These are phyloP conservation scores for Actinemys pallida DNA, from an alignment of 2,113 vertebrate genomes.

Conservation along the genomic window DNA sequence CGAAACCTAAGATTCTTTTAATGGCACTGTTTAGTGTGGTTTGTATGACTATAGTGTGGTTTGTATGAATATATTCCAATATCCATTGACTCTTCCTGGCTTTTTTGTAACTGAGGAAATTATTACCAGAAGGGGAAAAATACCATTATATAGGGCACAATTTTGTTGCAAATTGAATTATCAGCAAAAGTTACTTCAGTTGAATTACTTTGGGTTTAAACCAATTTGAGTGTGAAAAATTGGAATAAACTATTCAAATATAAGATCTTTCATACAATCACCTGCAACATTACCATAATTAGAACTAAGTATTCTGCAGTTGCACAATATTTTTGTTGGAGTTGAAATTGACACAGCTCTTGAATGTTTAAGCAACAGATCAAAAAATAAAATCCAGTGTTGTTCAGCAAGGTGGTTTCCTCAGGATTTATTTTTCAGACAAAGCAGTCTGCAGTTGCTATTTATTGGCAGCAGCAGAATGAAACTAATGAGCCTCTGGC, in stretches of 20 bases:
- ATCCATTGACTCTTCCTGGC: background rate
- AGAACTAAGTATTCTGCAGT: conserved; percentile 34
- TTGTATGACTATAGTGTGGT: background rate
- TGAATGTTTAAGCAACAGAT: conserved; percentile 33
- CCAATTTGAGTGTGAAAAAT: background rate
- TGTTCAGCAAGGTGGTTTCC: rapidly evolving
- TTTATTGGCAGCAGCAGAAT: background rate
- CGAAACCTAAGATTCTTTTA: background rate
- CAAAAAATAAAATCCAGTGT: conserved; percentile 15
- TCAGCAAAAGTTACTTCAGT: background rate
- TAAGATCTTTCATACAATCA: conserved; percentile 40
- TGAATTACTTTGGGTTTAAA: background rate
- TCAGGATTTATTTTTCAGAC: background rate
- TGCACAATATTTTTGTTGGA: conserved; percentile 64
- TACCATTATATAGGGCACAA: background rate
- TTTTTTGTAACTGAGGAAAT: background rate
- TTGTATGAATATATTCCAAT: background rate
- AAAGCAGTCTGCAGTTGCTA: background rate
- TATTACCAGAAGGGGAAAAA: background rate
- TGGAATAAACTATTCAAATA: conserved; percentile 19
- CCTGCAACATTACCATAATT: conserved; percentile 47
- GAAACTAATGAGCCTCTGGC: background rate
- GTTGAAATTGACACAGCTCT: conserved; percentile 44
- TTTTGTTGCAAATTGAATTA: background rate
- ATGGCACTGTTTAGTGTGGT: background rate